Base-by-base conservation (phyloP, 2,888 invertebrate species). In the Drosophila anomalata region DNA sequence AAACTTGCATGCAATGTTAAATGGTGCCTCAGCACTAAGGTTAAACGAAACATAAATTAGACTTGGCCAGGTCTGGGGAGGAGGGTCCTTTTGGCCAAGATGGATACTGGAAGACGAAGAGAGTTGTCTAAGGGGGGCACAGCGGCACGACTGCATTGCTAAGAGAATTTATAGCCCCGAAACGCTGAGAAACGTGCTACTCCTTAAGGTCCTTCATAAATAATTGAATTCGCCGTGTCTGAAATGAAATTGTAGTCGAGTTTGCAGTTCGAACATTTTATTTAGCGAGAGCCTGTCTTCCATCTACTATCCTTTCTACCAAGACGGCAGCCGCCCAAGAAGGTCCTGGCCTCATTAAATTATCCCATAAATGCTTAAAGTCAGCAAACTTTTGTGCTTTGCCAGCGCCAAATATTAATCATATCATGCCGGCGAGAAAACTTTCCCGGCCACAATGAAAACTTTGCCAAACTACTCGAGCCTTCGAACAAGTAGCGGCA, bases 11-110 rank as follows among this genome's bases (percentile, higher is more conserved):
- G 79, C 59, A 57, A 72, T 79, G 79, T 73, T 87, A 82, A 87
- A 87, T 87, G 86, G 67, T 71, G 79, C 72, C 75, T 83, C 83
- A 87, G 88, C 82, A 73, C 79, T 85, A 82, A 87, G 86, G 83
- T 87, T 87, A 87, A 83, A 75, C 75, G 62, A 63, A 67, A 85
- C 82, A 87, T 83, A 83, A 83, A 83, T 85, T 77, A 77, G 73
- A 81, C 51, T 42, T 69, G 63, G 67, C 14, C 33, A 11, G 36
- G 3, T 14, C 6, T 3, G 24, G 5, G 47, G 47, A 12, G 12
- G 14, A 12, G 31, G 12, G 31, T 20, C 1, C 7, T 5, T 71
- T 17, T 14, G 36, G 36, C 26, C 54, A n/a, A 48, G 44, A 31
- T 17, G 17, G 41, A 41, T 41, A 17, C 17, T 3, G 17, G 3